These are phyloP conservation scores for Puntigrus tetrazona DNA, from an alignment of 2,113 vertebrate genomes.

Conservation along the genomic window DNA sequence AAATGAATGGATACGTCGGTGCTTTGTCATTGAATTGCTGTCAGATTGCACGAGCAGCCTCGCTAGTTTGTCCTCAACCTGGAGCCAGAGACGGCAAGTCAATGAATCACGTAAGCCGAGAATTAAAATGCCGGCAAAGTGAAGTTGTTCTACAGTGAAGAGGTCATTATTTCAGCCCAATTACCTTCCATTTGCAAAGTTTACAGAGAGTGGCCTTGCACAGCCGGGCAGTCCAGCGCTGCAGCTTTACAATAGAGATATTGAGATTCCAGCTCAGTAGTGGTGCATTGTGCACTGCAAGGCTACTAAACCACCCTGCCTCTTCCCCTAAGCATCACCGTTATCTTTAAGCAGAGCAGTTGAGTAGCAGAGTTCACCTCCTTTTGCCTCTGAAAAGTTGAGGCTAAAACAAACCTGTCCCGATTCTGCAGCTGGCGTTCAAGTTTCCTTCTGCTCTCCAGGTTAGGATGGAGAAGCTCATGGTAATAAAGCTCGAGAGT, in stretches of 20 bases:
- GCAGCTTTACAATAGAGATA: neutral
- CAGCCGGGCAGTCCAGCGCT: no score
- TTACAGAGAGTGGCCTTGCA: neutral
- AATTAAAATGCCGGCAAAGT: neutral
- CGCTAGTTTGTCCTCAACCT: neutral
- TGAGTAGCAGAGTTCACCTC: neutral
- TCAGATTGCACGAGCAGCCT: neutral
- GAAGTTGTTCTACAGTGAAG: neutral
- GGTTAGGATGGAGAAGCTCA: neutral
- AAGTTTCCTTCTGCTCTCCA: neutral
- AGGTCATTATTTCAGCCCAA: neutral
- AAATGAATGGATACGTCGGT: neutral
- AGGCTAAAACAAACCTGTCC: neutral
- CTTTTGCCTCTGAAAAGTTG: neutral
- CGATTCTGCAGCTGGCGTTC: neutral
- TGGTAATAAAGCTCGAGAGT: slow-evolving; percentile 22
- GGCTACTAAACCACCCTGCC: neutral
- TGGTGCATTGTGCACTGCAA: neutral
- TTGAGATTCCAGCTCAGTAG: neutral
- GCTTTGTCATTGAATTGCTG: neutral
- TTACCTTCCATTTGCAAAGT: slow-evolving; percentile 10
- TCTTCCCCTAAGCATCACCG: neutral
- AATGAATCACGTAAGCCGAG: neutral
- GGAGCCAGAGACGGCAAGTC: neutral
- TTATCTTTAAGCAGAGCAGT: slow-evolving; percentile 5